These are phyloP conservation scores for Bubalus kerabau DNA, from an alignment of 2,113 vertebrate genomes.

Conservation along the genomic window DNA sequence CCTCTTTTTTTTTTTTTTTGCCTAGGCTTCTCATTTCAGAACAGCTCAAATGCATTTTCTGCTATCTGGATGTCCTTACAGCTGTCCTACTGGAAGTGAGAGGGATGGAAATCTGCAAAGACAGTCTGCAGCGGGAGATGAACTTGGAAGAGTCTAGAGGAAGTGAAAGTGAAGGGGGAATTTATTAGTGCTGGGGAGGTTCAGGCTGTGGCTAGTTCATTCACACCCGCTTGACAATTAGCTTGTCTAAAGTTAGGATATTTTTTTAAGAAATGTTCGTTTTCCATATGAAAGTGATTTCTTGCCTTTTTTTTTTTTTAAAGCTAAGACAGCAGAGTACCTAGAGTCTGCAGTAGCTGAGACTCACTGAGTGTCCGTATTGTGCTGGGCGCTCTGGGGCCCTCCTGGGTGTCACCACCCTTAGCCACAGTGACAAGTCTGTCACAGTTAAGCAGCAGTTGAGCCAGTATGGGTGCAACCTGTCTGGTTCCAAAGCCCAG, in stretches of 20 bases:
- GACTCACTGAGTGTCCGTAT: fast-evolving
- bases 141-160: not conserved
- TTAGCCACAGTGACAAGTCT: fast-evolving
- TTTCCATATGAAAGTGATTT: not conserved
- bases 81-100: not conserved
- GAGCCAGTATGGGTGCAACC: fast-evolving
- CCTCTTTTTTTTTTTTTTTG: not conserved
- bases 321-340: not conserved
- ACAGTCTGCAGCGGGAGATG: not conserved
- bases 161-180: not conserved
- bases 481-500: not conserved
- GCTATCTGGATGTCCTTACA: too few relatives aligned
- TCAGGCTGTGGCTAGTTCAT: not conserved
- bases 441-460: too few relatives aligned
- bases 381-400: not conserved
- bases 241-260: not conserved
- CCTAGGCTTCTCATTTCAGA: not conserved
- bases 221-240: too few relatives aligned
- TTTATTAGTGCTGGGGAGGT: not conserved
- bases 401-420: not conserved
- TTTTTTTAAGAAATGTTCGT: not conserved
- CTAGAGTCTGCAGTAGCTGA: not conserved
- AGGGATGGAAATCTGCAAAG: not conserved
- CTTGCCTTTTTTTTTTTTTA: not conserved
- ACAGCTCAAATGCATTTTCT: not conserved